Conservation (phyloP, 2,888 invertebrate species). For the Serripes groenlandicus region DNA sequence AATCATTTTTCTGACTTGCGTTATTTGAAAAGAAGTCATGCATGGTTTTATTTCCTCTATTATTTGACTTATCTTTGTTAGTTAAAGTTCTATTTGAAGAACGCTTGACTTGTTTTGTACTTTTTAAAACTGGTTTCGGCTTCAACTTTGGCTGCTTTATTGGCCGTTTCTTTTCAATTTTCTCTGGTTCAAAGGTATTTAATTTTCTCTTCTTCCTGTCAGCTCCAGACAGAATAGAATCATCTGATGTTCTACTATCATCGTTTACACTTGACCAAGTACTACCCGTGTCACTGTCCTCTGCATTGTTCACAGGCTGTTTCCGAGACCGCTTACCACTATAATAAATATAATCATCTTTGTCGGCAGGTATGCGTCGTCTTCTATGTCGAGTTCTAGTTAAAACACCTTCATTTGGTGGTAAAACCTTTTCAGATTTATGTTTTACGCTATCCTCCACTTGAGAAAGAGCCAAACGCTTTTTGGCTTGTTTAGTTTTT, state of each 20-base stretch:
- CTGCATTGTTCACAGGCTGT: not conserved
- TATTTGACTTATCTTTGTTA: not conserved
- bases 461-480: not conserved
- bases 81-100: slow-evolving; percentile 4
- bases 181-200: not conserved
- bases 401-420: not conserved
- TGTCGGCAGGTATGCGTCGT: not conserved
- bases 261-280: slow-evolving; percentile 25
- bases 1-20: not conserved
- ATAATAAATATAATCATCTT: slow-evolving; percentile 44
- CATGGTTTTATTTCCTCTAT: slow-evolving; percentile 35
- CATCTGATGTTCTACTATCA: slow-evolving; percentile 20
- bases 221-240: not conserved
- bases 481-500: not conserved
- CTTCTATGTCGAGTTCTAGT: not conserved
- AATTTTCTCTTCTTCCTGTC: not conserved
- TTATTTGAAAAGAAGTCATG: slow-evolving; percentile 41
- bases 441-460: not conserved
- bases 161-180: not conserved
- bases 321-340: not conserved
- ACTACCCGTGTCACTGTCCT: not conserved
- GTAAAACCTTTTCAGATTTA: not conserved
- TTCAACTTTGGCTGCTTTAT: not conserved
- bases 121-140: slow-evolving; percentile 32
- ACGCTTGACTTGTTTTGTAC: slow-evolving; percentile 20